These are phyloP conservation scores for Leptothorax acervorum DNA, from an alignment of 2,888 invertebrate species.

Conservation along the genomic window DNA sequence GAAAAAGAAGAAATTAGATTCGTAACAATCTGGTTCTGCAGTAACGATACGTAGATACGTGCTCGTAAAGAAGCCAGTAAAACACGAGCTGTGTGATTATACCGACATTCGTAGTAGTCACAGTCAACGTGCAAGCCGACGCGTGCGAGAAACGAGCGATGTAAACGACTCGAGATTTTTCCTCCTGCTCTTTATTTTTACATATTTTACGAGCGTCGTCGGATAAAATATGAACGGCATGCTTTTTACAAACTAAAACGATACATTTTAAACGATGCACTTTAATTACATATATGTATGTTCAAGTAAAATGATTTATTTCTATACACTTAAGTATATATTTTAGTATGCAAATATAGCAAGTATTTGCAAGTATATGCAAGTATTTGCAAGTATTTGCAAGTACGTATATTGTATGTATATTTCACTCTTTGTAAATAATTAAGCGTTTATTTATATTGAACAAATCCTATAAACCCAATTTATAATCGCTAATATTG, in stretches of 20 bases:
- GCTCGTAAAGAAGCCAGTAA: conserved; percentile 63
- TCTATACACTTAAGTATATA: no score
- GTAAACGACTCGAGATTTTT: conserved; percentile 51
- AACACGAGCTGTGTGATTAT: conserved; percentile 63
- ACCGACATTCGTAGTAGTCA: conserved; percentile 53
- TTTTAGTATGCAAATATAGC: no score
- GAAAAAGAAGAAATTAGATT: conserved; percentile 30
- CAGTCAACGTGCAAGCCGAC: conserved; percentile 50
- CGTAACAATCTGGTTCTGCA: conserved; percentile 38
- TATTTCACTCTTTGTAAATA: background rate
- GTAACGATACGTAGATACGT: conserved; percentile 59
- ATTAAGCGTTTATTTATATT: background rate
- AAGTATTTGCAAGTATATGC: no score
- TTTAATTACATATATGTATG: no score
- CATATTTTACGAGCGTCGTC: background rate
- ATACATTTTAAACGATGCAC: background rate
- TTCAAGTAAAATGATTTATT: no score
- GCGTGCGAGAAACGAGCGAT: conserved; percentile 57
- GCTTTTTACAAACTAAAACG: background rate
- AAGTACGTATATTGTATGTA: no score
- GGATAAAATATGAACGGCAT: background rate
- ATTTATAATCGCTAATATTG: background rate
- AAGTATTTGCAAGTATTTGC: no score
- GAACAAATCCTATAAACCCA: background rate
- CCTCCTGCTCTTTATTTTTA: background rate